A percentile compares a stretch with the other conserved stretches of the same genome.
These are phyloP conservation scores for Capitella teleta DNA, from an alignment of 1,140 invertebrate genomes.

Conservation along the genomic window DNA sequence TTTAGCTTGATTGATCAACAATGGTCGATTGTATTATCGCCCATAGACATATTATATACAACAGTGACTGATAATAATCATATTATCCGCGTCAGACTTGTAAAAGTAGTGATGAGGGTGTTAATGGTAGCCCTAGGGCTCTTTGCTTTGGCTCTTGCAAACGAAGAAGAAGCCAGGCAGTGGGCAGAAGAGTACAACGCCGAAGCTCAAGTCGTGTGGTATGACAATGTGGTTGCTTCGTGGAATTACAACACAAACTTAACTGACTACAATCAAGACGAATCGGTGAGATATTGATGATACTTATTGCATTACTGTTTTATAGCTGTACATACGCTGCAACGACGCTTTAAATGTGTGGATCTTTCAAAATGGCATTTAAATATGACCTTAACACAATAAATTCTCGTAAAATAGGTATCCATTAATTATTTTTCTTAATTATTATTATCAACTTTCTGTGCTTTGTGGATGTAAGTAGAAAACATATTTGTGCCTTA, in stretches of 20 bases:
- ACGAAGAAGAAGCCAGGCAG: constrained; percentile 6
- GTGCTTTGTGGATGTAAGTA: neutral
- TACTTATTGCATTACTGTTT: neutral
- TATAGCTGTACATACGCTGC: neutral
- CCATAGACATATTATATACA: no score
- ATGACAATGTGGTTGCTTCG: constrained; percentile 1
- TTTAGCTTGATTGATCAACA: no score
- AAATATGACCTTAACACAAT: neutral
- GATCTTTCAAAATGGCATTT: neutral
- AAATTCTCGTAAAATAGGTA: neutral
- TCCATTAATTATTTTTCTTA: neutral
- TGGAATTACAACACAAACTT: constrained; percentile 12
- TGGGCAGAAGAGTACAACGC: constrained; percentile 8
- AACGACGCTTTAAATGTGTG: neutral
- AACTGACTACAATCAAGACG: constrained; percentile 7
- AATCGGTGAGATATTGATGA: constrained; percentile 1
- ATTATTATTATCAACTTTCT: neutral
- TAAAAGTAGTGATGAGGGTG: no score
- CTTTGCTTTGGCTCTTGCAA: no score
- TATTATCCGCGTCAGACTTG: no score
- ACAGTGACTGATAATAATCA: no score
- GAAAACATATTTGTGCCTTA: neutral
- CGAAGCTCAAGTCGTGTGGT: neutral
- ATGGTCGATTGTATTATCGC: no score
- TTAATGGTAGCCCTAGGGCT: no score